phyloP scores from a whole-genome alignment of 2,113 vertebrate species.

The Mus pahari region DNA sequence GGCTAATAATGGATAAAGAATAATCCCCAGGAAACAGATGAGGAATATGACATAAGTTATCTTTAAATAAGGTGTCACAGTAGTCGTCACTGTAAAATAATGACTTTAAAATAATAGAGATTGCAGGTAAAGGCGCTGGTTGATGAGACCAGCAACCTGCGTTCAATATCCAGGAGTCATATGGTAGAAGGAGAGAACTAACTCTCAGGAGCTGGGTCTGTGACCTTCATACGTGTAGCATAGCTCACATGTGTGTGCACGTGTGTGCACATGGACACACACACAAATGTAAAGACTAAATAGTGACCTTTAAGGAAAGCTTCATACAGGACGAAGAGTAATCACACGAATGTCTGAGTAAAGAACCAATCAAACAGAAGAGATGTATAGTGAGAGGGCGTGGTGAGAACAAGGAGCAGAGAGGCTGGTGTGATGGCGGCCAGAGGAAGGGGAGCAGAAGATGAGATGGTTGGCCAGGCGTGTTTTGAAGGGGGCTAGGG shows the following conservation, averaged over 20 bases:
- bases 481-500: neutral
- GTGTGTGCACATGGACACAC: neutral
- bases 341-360: neutral
- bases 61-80: neutral
- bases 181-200: neutral
- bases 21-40: slow-evolving; percentile 7
- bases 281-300: neutral
- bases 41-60: neutral
- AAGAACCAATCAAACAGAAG: neutral
- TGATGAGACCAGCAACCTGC: neutral
- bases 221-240: neutral
- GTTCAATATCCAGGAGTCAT: neutral
- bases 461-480: neutral
- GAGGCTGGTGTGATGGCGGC: neutral
- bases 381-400: neutral
- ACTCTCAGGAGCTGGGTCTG: neutral
- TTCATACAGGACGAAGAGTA: neutral
- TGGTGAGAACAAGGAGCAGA: neutral
- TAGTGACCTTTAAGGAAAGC: neutral
- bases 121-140: neutral
- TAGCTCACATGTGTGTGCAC: neutral
- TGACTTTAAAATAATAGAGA: neutral
- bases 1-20: neutral
- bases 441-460: neutral
- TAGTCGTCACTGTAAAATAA: neutral